Evolutionary conservation across 2,113 vertebrate genomes (phyloP), one percentile per base, ranked within the genome.

Genomic region (Gobio gobio): DNA sequence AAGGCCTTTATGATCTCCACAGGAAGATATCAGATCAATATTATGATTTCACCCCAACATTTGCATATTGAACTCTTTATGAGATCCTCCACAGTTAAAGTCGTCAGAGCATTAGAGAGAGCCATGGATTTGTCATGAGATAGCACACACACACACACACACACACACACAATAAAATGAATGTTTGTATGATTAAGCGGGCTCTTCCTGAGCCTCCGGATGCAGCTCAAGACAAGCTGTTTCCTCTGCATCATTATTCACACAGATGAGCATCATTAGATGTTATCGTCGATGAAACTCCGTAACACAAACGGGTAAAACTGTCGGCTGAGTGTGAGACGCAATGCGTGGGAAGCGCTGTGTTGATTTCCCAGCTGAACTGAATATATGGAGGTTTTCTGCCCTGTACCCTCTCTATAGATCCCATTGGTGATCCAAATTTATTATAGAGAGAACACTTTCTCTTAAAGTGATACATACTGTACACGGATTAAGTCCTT

Each of bases 251-350:
- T 75, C 45, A 64, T 86, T 66, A 86, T 82, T 88, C 73, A 84
- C 68, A 58, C 79, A 83, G 89, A 86, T 64, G 77, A 87, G 85
- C 81, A 74, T 86, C 86, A 75, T 89, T 85, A 87, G 80, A 85
- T 82, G 85, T 66, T 73, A 83, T 76, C 85, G 58, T 78, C 86
- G 79, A 86, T 83, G 80, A 88, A 84, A 59, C 73, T 56, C 77
- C 29, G 36, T 77, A 89, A 87, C 74, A 74, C 59, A 82, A 83
- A 87, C 2, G n/a, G 22, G 24, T 66, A 70, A 29, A 84, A 85
- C 74, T 68, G 54, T 61, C 22, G 63, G 20, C 72, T 78, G 75
- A 64, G 78, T 49, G 49, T 9, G 16, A 61, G 51, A 72, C 3
- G 40, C 78, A 72, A 82, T 82, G 64, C 63, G 61, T 82, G 20